Base-by-base conservation (phyloP, 2,888 invertebrate species). In the Argynnis bischoffii region DNA sequence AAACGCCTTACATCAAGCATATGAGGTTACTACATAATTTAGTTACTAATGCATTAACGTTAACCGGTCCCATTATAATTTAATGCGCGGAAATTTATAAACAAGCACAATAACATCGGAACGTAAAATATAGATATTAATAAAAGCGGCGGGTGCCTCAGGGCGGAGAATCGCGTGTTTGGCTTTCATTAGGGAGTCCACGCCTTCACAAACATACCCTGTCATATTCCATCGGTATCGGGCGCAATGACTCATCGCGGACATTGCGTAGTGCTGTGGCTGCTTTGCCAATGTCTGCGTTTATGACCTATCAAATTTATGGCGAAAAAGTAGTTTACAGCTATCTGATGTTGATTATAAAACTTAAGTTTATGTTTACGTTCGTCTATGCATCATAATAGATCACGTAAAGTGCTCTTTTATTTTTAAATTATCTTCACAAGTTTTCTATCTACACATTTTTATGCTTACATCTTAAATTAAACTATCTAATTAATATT, bases 141-240 rank as follows among this genome's bases (percentile, higher is more conserved):
- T 75, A 76, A 74, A 73, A 67, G 64, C 61, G 55, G 59, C 64
- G 67, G 71, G 71, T 66, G 73, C 75, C 70, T 70, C 69, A 71
- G 84, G 86, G 85, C 76, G 84, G 79, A 69, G 86, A 83, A 76
- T 88, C 73, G 91, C 92, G 89, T 92, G 92, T 89, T 88, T 87
- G 82, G 73, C 80, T 86, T 88, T 88, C 89, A 91, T 92, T 91
- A 92, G 80, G 78, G 79, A 73, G 78, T 77, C 86, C 88, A 79
- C 89, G 78, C 89, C 89, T 74, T 72, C 67, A 69, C 69, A 74
- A 71, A 74, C 72, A 72, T 74, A 72, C 71, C 73, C 66, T 74
- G 75, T 74, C 77, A 74, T 75, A 74, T 73, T 69, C 63, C 59
- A 69, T 69, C 67, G 71, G 60, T 55, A 61, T 59, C 60, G 70